A percentile compares a stretch with the other conserved stretches of the same genome.
phyloP scores from a whole-genome alignment of 2,888 invertebrate genomes.

The Pseudoips prasinana region DNA sequence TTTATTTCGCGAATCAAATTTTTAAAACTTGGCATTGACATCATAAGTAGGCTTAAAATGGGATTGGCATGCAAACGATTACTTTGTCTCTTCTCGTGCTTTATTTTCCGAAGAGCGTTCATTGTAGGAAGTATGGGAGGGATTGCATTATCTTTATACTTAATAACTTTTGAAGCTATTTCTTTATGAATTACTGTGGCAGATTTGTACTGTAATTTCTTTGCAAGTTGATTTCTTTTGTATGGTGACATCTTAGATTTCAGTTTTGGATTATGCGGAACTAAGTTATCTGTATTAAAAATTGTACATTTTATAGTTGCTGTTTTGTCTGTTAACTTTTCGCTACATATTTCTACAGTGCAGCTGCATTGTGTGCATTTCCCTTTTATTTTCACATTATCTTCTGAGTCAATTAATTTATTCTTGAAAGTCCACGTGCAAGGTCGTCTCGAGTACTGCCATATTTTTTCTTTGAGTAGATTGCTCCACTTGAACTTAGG shows the following conservation, averaged over 20 bases:
- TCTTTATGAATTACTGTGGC: conserved; percentile 1
- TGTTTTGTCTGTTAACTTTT: conserved; percentile 3
- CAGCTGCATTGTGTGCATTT: conserved; percentile 3
- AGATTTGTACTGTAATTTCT: conserved; percentile 1
- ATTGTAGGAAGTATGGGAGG: conserved; percentile 1
- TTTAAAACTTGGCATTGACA: conserved; percentile 1
- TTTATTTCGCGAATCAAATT: conserved; percentile 1
- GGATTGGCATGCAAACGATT: conserved; percentile 1
- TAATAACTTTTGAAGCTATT: conserved; percentile 1
- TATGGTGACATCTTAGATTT: conserved; percentile 2
- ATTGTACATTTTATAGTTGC: conserved; percentile 2
- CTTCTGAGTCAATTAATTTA: conserved; percentile 1
- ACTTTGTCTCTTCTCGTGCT: conserved; percentile 2
- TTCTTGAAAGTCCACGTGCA: conserved; percentile 4
- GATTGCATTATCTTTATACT: conserved; percentile 1
- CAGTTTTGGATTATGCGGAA: conserved; percentile 3
- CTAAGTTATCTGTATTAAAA: conserved; percentile 1
- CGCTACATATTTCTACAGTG: conserved; percentile 2
- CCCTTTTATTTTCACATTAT: conserved; percentile 1
- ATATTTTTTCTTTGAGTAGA: conserved; percentile 4
- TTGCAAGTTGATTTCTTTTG: conserved; percentile 2
- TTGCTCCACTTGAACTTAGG: conserved; percentile 8
- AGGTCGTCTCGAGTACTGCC: conserved; percentile 4
- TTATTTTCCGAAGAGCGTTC: conserved; percentile 1
- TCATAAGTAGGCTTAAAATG: conserved; percentile 1